Conservation (phyloP, 2,797 vertebrate species). For the Artibeus jamaicensis region DNA sequence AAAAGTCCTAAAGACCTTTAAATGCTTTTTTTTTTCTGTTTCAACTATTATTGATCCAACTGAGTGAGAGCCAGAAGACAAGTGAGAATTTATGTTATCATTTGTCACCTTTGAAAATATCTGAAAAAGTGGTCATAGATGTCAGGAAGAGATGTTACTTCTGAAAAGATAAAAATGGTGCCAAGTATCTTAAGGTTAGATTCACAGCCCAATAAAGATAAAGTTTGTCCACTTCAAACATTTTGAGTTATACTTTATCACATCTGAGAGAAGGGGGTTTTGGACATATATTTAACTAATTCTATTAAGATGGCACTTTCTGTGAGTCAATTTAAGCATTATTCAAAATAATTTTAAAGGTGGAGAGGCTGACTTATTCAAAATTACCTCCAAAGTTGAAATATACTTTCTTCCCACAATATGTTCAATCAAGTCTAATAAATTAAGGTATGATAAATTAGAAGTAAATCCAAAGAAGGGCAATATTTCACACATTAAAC, state of each 20-base stretch:
- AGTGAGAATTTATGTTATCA: slow-evolving; percentile 39
- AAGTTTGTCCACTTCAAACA: not conserved
- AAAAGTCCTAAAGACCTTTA: not conserved
- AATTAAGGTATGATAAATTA: not conserved
- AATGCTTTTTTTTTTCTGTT: not conserved
- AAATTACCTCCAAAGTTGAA: not conserved
- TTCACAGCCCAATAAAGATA: not conserved
- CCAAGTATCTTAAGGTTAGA: not conserved
- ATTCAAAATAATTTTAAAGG: not conserved
- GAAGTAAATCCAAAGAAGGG: not conserved
- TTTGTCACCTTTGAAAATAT: not conserved
- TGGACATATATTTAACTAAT: not conserved
- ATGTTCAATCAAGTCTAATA: not conserved
- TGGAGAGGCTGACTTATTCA: not conserved
- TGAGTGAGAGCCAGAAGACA: not conserved
- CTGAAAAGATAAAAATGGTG: slow-evolving; percentile 37
- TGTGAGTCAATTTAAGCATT: not conserved
- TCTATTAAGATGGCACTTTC: not conserved
- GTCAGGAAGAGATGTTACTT: not conserved
- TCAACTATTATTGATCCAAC: not conserved
- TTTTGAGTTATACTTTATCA: not conserved
- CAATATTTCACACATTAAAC: not conserved
- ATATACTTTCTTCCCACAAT: not conserved
- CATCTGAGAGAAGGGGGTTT: not conserved
- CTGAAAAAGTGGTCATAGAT: slow-evolving; percentile 26